These are phyloP conservation scores for Geococcyx californianus DNA, from an alignment of 2,113 vertebrate genomes.

Conservation along the genomic window DNA sequence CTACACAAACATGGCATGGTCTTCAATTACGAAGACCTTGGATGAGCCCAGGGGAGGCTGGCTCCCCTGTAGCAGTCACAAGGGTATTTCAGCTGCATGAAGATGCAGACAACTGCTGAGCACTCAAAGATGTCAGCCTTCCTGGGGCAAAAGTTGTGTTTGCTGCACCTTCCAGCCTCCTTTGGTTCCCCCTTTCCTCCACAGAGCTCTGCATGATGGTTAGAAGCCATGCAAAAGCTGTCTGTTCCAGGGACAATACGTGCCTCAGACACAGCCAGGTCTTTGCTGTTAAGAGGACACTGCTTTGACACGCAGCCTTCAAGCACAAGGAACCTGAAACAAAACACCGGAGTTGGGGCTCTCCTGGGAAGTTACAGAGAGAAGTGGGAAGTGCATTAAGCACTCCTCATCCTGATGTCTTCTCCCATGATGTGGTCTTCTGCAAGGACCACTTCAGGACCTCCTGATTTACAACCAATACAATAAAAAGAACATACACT, in stretches of 20 bases:
- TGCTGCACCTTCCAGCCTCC: background rate
- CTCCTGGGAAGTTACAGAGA: background rate
- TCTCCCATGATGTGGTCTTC: background rate
- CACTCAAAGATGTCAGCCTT: background rate
- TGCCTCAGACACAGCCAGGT: background rate
- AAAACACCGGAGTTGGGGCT: background rate
- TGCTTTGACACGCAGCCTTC: background rate
- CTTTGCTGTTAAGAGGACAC: background rate
- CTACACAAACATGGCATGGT: background rate
- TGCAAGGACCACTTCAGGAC: background rate
- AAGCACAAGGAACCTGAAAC: background rate
- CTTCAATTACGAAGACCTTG: background rate
- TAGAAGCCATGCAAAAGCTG: background rate
- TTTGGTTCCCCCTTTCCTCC: background rate
- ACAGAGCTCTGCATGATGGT: fast-evolving
- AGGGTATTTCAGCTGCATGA: background rate
- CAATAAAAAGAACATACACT: background rate
- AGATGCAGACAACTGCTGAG: background rate
- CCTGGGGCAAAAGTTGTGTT: background rate
- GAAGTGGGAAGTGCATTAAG: background rate
- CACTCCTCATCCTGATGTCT: background rate
- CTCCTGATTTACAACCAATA: background rate
- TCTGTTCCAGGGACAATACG: background rate
- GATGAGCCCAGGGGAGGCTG: background rate
- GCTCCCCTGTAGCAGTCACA: background rate